These are phyloP conservation scores for Rhamnusium bicolor DNA, from an alignment of 2,888 invertebrate species.

Conservation along the genomic window DNA sequence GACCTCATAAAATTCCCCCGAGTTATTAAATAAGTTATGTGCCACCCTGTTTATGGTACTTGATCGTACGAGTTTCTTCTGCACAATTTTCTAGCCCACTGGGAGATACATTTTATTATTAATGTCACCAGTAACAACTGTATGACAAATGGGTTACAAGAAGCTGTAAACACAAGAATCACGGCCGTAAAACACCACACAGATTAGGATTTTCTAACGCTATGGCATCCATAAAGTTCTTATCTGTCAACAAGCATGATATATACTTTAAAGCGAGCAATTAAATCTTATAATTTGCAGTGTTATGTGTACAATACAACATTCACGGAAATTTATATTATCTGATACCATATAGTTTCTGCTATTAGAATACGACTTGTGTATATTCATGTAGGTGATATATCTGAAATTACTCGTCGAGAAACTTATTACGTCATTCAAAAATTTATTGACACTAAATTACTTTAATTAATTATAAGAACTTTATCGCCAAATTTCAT, in stretches of 20 bases:
- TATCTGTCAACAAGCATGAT: slow-evolving; percentile 38
- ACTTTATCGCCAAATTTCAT: neutral
- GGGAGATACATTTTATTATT: slow-evolving; percentile 35
- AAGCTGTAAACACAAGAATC: slow-evolving; percentile 49
- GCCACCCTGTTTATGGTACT: neutral
- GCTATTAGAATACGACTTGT: slow-evolving; percentile 22
- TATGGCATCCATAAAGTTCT: slow-evolving; percentile 31
- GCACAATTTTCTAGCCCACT: neutral
- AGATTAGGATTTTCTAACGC: slow-evolving; percentile 31
- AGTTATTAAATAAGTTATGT: neutral
- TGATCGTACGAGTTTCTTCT: neutral
- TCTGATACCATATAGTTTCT: slow-evolving; percentile 33
- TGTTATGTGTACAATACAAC: slow-evolving; percentile 34
- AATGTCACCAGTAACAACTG: slow-evolving; percentile 46
- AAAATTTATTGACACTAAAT: slow-evolving; percentile 9
- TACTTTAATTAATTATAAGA: slow-evolving; percentile 16
- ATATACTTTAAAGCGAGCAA: slow-evolving; percentile 33
- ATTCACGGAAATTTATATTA: slow-evolving; percentile 33
- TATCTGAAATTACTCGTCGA: slow-evolving; percentile 27
- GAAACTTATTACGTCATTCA: neutral
- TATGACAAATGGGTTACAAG: slow-evolving; percentile 52
- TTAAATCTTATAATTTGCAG: slow-evolving; percentile 41
- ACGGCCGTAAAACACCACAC: slow-evolving; percentile 47
- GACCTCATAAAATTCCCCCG: too few relatives aligned
- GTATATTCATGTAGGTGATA: slow-evolving; percentile 6